These are phyloP conservation scores for Harlomillsia oculata DNA, from an alignment of 1,140 invertebrate genomes.

Conservation along the genomic window DNA sequence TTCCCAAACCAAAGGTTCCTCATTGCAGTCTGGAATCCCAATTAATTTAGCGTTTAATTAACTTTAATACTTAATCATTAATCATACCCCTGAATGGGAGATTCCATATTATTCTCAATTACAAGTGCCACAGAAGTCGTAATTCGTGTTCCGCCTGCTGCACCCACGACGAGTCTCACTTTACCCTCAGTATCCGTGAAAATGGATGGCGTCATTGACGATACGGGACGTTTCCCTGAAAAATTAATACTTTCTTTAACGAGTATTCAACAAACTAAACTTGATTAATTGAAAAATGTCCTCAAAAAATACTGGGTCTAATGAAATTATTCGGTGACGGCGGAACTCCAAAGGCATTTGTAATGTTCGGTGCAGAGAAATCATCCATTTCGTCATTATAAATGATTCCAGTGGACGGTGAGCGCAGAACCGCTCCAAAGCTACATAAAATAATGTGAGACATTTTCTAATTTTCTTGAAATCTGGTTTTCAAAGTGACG, in stretches of 20 bases:
- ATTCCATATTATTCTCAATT: neutral
- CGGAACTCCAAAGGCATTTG: conserved; percentile 67
- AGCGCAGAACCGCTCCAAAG: conserved; percentile 66
- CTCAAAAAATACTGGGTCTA: conserved; percentile 34
- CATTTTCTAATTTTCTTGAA: neutral
- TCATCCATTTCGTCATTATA: conserved; percentile 94
- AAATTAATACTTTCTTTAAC: neutral
- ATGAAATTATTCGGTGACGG: conserved; percentile 74
- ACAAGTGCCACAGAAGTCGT: conserved; percentile 66
- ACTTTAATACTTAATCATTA: neutral
- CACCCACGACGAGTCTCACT: conserved; percentile 71
- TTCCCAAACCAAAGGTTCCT: conserved; percentile 74
- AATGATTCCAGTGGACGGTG: conserved; percentile 74
- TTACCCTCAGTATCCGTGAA: conserved; percentile 60
- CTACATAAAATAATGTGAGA: conserved; percentile 43
- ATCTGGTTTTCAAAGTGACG: neutral
- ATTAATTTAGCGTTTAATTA: neutral
- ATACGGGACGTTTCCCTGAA: conserved; percentile 72
- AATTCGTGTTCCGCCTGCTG: conserved; percentile 85
- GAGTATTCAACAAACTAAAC: neutral
- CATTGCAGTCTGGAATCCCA: conserved; percentile 45
- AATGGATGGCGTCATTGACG: conserved; percentile 83
- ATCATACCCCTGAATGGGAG: neutral
- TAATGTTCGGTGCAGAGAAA: conserved; percentile 67
- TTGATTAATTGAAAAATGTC: neutral